phyloP scores from a whole-genome alignment of 2,113 vertebrate genomes.

The Salvator merianae region DNA sequence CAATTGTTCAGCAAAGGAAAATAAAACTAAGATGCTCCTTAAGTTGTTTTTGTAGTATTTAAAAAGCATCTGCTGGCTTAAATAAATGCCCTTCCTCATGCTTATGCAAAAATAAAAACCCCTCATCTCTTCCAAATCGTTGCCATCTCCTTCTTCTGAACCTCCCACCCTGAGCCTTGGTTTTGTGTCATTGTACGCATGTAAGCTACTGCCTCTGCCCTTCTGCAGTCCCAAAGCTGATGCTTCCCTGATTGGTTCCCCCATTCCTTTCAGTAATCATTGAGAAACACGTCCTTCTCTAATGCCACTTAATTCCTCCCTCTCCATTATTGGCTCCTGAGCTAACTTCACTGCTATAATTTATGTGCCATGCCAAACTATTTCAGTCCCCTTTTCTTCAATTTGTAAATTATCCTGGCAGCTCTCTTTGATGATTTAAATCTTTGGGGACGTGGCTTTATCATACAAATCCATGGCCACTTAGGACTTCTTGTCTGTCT shows the following conservation, averaged over 20 bases:
- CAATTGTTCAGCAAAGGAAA: no score
- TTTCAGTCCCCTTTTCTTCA: not conserved
- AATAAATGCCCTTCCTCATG: not conserved
- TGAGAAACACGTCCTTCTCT: accelerated
- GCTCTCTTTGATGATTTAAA: slow-evolving; percentile 6
- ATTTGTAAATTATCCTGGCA: slow-evolving; percentile 14
- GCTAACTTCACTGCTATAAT: not conserved
- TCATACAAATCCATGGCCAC: not conserved
- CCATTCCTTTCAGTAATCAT: not conserved
- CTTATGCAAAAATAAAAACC: no score
- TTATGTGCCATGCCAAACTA: not conserved
- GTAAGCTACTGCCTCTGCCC: no score
- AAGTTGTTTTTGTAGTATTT: no score
- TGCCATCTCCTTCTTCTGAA: no score
- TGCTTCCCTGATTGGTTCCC: not conserved
- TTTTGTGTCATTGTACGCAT: not conserved
- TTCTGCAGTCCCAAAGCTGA: not conserved
- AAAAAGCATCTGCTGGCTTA: not conserved
- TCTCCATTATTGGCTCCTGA: not conserved
- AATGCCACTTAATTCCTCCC: not conserved
- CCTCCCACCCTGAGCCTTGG: no score
- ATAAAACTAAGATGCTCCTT: no score
- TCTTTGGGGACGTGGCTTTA: not conserved
- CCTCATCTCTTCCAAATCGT: no score
- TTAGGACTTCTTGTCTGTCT: not conserved